Conservation (phyloP, 2,113 vertebrate genomes). For the cattle (Bos taurus) region ARS-UCD2.0 NC_037350.1:9309501-9310000, state of each 20-base stretch:
- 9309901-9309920: not conserved
- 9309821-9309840: not conserved
- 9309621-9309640: not conserved
- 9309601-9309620: not conserved
- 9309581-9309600: not conserved
- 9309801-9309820: not conserved
- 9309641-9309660: not conserved
- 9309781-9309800: not conserved
- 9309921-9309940: not conserved
- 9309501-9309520: not conserved
- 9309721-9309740: not conserved
- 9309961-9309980: not conserved
- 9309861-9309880: not conserved
- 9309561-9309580: not conserved
- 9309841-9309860: not conserved
- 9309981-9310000: not conserved
- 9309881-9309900: constrained; percentile 8
- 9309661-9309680: not conserved
- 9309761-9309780: not conserved
- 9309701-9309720: constrained; percentile 4
- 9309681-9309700: not conserved
- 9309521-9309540: not conserved
- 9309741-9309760: not conserved
- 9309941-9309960: not conserved
- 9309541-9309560: not conserved